Evolutionary conservation across 2,888 invertebrate species (phyloP).

Genomic region (Podabrus alpinus): DNA sequence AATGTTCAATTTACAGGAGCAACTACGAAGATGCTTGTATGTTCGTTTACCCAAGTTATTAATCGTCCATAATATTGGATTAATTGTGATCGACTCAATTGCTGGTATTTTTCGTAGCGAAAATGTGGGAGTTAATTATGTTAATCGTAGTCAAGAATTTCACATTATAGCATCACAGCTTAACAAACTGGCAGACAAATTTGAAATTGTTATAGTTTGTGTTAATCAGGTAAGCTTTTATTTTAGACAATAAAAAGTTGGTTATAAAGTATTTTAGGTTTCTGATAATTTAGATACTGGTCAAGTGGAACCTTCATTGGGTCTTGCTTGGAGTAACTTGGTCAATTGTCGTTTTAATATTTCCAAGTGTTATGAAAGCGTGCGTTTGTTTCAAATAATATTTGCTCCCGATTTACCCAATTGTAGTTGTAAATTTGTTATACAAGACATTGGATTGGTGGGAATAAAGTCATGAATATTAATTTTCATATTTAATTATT

Average conservation of each 20-base stretch:
- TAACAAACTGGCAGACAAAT: slow-evolving; percentile 59
- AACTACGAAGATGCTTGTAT: slow-evolving; percentile 60
- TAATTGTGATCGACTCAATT: slow-evolving; percentile 75
- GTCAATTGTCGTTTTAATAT: slow-evolving; percentile 64
- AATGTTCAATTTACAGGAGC: slow-evolving; percentile 54
- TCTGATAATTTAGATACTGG: slow-evolving; percentile 48
- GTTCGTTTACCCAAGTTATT: slow-evolving; percentile 62
- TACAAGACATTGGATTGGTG: slow-evolving; percentile 54
- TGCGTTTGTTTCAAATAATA: slow-evolving; percentile 58
- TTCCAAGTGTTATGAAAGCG: slow-evolving; percentile 43
- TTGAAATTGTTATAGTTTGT: slow-evolving; percentile 66
- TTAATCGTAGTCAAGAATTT: slow-evolving; percentile 61
- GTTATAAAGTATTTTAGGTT: slow-evolving; percentile 43
- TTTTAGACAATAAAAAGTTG: background rate
- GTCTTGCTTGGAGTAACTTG: slow-evolving; percentile 69
- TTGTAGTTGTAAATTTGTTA: slow-evolving; percentile 56
- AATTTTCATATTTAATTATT: background rate
- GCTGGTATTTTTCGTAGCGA: slow-evolving; percentile 70
- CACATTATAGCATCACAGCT: slow-evolving; percentile 61
- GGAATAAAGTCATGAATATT: background rate
- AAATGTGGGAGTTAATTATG: slow-evolving; percentile 55
- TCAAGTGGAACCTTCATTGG: slow-evolving; percentile 62
- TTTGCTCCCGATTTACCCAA: slow-evolving; percentile 64
- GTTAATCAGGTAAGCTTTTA: slow-evolving; percentile 69
- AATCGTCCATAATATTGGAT: slow-evolving; percentile 58